Evolutionary conservation across 2,113 vertebrate genomes (phyloP).

Genomic region (Limnothrissa miodon): DNA sequence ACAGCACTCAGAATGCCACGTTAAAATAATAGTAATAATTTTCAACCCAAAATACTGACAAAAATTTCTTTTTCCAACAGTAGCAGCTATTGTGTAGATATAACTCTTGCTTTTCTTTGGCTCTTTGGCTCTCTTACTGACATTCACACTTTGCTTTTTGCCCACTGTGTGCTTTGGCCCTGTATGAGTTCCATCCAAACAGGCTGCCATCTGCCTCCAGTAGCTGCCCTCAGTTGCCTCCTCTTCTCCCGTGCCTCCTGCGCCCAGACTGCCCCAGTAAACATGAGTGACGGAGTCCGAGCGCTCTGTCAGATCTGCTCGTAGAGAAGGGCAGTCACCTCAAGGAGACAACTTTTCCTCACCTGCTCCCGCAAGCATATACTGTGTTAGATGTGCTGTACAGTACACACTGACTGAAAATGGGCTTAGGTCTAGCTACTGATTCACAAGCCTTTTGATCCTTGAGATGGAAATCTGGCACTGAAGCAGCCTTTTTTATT

Average conservation of each 20-base stretch:
- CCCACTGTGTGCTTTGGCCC: background rate
- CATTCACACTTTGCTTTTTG: background rate
- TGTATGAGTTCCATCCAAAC: background rate
- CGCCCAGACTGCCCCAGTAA: background rate
- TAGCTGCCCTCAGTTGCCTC: background rate
- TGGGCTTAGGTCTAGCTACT: background rate
- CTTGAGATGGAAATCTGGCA: background rate
- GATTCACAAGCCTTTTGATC: background rate
- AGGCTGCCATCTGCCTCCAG: background rate
- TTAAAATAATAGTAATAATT: too few relatives aligned
- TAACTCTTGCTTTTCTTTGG: too few relatives aligned
- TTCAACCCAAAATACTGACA: too few relatives aligned
- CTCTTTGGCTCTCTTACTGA: too few relatives aligned
- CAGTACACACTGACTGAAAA: background rate
- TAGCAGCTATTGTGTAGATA: too few relatives aligned
- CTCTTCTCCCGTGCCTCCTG: background rate
- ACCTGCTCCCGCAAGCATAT: background rate
- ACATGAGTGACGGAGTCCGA: background rate
- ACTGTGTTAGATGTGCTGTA: too few relatives aligned
- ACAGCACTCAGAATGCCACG: background rate
- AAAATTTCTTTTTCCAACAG: too few relatives aligned
- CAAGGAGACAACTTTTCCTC: background rate
- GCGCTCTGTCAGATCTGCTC: background rate
- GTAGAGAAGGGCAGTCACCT: background rate
- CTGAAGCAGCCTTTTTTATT: background rate